These are phyloP conservation scores for Drosophila barbarae DNA, from an alignment of 2,888 invertebrate species.

Conservation along the genomic window DNA sequence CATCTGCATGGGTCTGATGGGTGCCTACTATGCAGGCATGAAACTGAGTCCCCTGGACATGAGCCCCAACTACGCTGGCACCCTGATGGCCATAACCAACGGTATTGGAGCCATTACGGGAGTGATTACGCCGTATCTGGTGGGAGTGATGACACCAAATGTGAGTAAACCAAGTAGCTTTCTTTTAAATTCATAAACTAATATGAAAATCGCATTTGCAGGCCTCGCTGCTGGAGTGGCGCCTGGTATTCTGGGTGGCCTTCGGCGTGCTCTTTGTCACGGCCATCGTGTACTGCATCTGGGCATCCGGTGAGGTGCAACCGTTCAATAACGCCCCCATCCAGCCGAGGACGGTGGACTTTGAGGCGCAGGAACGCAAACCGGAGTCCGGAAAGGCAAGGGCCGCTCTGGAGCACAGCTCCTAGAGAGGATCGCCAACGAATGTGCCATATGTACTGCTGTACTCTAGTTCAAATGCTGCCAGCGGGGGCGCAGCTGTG, in stretches of 20 bases:
- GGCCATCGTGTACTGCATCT: slow-evolving; percentile 85
- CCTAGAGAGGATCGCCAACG: slow-evolving; percentile 35
- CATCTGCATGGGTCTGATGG: slow-evolving; percentile 86
- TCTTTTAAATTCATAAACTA: background rate
- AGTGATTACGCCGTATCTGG: slow-evolving; percentile 85
- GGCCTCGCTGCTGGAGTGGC: slow-evolving; percentile 86
- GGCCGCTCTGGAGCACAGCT: slow-evolving; percentile 50
- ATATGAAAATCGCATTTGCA: slow-evolving; percentile 51
- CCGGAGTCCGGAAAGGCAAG: slow-evolving; percentile 27
- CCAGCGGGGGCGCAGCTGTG: slow-evolving; percentile 7
- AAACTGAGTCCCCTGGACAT: slow-evolving; percentile 85
- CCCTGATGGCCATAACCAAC: slow-evolving; percentile 85
- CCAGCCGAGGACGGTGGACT: slow-evolving; percentile 51
- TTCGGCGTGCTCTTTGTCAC: slow-evolving; percentile 85
- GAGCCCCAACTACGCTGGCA: slow-evolving; percentile 84
- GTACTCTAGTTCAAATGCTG: slow-evolving; percentile 30
- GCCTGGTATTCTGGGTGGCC: slow-evolving; percentile 89
- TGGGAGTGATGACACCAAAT: slow-evolving; percentile 84
- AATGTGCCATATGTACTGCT: slow-evolving; percentile 57
- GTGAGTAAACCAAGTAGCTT: slow-evolving; percentile 79
- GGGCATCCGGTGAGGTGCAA: slow-evolving; percentile 87
- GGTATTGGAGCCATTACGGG: slow-evolving; percentile 87
- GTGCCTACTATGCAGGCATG: slow-evolving; percentile 86
- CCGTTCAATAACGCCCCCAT: slow-evolving; percentile 84
- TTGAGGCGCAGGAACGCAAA: slow-evolving; percentile 60